Percentiles rank a stretch among this genome's conserved stretches.
phyloP scores from a whole-genome alignment of 2,888 invertebrate species.

The Ptilodon capucinus region DNA sequence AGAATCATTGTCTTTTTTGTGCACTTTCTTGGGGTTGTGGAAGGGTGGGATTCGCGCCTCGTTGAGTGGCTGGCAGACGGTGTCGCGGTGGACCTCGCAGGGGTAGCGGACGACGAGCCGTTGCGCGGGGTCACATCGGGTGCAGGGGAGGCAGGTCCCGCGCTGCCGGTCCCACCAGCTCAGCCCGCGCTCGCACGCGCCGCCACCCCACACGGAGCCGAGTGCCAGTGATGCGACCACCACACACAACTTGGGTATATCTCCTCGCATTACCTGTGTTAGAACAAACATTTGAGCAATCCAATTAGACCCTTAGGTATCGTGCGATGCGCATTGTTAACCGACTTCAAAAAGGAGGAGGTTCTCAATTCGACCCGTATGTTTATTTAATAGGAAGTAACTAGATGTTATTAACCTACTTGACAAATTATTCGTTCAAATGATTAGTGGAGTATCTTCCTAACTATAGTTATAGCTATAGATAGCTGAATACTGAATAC shows the following conservation, averaged over 20 bases:
- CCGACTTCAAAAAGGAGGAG: too few species aligned
- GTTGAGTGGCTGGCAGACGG: conserved; percentile 87
- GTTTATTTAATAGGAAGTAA: too few species aligned
- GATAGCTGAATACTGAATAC: too few species aligned
- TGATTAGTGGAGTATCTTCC: too few species aligned
- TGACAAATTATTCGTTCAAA: too few species aligned
- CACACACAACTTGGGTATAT: conserved; percentile 64
- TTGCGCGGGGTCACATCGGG: conserved; percentile 83
- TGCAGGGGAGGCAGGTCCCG: conserved; percentile 87
- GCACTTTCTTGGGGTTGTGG: conserved; percentile 52
- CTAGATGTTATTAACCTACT: too few species aligned
- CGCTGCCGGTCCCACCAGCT: conserved; percentile 87
- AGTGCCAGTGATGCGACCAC: conserved; percentile 69
- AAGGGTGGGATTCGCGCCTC: conserved; percentile 85
- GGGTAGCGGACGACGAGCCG: conserved; percentile 86
- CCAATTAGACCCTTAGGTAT: too few species aligned
- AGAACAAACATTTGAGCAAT: too few species aligned
- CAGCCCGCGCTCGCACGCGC: conserved; percentile 78
- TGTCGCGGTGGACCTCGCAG: conserved; percentile 89
- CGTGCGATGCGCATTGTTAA: too few species aligned
- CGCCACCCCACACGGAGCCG: conserved; percentile 53
- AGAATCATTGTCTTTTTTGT: conserved; percentile 48
- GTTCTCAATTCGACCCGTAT: too few species aligned
- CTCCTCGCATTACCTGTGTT: conserved; percentile 77
- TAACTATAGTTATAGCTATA: too few species aligned